Evolutionary conservation across 2,888 invertebrate genomes (phyloP).

Genomic region (Epinotia nisella): DNA sequence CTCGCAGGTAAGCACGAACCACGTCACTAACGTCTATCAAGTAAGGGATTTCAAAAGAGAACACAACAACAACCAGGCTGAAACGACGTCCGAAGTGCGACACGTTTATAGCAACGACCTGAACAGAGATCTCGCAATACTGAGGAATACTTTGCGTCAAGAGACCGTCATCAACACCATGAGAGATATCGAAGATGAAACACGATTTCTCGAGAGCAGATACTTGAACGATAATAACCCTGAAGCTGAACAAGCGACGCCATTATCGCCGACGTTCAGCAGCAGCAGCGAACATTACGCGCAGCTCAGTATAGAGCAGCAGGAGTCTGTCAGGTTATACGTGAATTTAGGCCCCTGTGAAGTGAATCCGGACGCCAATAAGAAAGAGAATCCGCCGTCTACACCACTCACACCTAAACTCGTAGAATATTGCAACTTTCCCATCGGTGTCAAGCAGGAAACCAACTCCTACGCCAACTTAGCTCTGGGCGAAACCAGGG

Average conservation of each 20-base stretch:
- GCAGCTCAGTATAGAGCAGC: constrained; percentile 73
- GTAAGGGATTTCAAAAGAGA: constrained; percentile 83
- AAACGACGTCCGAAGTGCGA: constrained; percentile 57
- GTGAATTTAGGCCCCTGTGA: constrained; percentile 76
- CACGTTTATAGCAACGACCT: constrained; percentile 79
- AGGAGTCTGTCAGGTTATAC: constrained; percentile 71
- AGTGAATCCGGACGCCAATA: constrained; percentile 56
- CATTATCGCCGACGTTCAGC: constrained; percentile 76
- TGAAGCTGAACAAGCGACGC: constrained; percentile 52
- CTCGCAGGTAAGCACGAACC: constrained; percentile 66
- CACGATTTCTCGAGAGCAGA: constrained; percentile 67
- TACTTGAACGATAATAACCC: constrained; percentile 63
- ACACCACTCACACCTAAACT: constrained; percentile 74
- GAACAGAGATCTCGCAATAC: constrained; percentile 73
- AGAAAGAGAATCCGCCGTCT: constrained; percentile 63
- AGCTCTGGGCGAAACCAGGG: constrained; percentile 69
- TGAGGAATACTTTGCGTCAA: constrained; percentile 70
- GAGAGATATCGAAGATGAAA: constrained; percentile 77
- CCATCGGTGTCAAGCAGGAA: constrained; percentile 64
- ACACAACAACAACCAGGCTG: constrained; percentile 78
- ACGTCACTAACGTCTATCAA: constrained; percentile 84
- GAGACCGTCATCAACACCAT: constrained; percentile 70
- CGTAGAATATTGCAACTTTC: constrained; percentile 74
- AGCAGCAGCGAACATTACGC: constrained; percentile 80
- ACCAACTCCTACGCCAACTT: constrained; percentile 76